Evolutionary conservation across 2,113 vertebrate species (phyloP), one percentile per base, ranked within the genome.

Genomic region (Cromileptes altivelis): DNA sequence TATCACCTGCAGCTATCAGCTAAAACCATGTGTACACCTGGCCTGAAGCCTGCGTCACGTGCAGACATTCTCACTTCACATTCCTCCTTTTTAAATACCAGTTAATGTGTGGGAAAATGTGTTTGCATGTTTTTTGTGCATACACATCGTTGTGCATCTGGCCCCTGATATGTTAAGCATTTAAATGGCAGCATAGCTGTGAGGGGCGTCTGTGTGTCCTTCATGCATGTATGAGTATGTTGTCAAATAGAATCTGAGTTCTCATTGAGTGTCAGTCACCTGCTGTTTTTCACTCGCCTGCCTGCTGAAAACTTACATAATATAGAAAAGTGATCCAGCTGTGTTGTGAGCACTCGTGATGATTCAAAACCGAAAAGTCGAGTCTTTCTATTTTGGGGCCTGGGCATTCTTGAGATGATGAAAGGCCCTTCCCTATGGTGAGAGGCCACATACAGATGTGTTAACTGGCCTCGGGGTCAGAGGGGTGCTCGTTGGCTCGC

Each of bases 361-460:
- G 85, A 75, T 74, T 75, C 64, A 14, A 86, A 91, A 85, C 82
- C 70, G 57, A 90, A 88, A 92, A 78, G 83, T 74, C 62, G 64
- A 47, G 71, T 85, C 72, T 80, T 90, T 85, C 91, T 91, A 93
- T 93, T 94, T 93, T 89, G 33, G 82, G 85, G 81, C 65, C 21
- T 3, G 75, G 73, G 80, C 84, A 73, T 88, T 92, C 90, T 90
- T 89, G 58, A 85, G 75, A 82, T 73, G 81, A 85, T 85, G 65
- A 88, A 87, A 81, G 78, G 52, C 77, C 75, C 68, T 61, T 75
- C 33, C 63, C 78, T 70, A 53, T 55, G 65, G 55, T 42, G 69
- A 78, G 80, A 85, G 81, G 82, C 87, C 80, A 73, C 68, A 85
- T 70, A 69, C 76, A 85, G 80, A 90, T 69, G 55, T 83, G 85